phyloP scores from a whole-genome alignment of 2,797 vertebrate species.

The Neoniphon sammara region DNA sequence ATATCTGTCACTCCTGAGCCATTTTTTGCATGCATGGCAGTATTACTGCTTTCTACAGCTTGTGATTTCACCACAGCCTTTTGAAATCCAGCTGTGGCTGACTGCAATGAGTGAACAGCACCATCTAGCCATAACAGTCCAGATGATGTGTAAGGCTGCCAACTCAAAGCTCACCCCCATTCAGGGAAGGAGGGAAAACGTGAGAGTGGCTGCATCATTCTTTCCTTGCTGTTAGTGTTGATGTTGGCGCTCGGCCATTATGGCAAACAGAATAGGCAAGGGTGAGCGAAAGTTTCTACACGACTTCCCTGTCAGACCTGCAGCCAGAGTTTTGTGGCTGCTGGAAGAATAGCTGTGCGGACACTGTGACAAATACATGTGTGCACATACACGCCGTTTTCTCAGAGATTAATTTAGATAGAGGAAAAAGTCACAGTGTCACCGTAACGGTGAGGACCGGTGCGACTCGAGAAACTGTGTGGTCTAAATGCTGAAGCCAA shows the following conservation, averaged over 20 bases:
- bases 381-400: background rate
- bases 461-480: conserved; percentile 21
- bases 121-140: conserved; percentile 28
- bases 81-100: background rate
- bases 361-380: background rate
- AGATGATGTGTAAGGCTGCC: conserved; percentile 17
- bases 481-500: conserved; percentile 15
- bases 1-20: conserved; percentile 7
- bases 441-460: background rate
- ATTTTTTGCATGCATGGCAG: conserved; percentile 10
- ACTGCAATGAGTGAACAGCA: background rate
- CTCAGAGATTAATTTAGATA: background rate
- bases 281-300: background rate
- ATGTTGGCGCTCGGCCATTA: conserved; percentile 10
- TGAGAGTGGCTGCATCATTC: conserved; percentile 34
- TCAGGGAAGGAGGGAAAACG: conserved; percentile 9
- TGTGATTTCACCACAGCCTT: conserved; percentile 7
- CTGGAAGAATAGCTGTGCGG: background rate
- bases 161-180: conserved; percentile 22
- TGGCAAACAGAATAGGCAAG: background rate
- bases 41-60: conserved; percentile 15
- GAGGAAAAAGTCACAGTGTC: background rate
- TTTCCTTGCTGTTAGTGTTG: conserved; percentile 18
- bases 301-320: background rate
- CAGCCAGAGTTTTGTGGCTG: background rate